Evolutionary conservation across 1,140 invertebrate genomes (phyloP).

Genomic region (Cecropterus lyciades): DNA sequence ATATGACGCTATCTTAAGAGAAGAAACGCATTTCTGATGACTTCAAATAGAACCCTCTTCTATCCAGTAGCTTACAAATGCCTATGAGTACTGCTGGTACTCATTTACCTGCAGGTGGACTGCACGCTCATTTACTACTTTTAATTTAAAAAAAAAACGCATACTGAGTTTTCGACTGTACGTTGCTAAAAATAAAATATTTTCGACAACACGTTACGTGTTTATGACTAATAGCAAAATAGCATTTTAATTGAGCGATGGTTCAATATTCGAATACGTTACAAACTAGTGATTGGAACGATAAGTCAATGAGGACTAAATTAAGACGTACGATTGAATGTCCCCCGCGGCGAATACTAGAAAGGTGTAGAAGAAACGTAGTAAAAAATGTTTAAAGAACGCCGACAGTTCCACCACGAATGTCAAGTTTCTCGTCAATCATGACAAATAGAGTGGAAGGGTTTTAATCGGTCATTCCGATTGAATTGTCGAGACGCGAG

Average conservation of each 20-base stretch:
- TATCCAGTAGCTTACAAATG: too few species aligned
- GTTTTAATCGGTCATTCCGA: slow-evolving; percentile 15
- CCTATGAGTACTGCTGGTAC: too few species aligned
- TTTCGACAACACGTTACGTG: too few species aligned
- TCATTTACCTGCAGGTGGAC: too few species aligned
- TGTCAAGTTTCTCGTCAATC: slow-evolving; percentile 45
- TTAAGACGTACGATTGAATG: slow-evolving; percentile 38
- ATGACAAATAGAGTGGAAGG: slow-evolving; percentile 52
- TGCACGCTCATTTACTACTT: too few species aligned
- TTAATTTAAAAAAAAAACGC: too few species aligned
- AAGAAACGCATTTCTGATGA: too few species aligned
- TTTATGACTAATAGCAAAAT: background rate
- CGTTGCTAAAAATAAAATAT: too few species aligned
- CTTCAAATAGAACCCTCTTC: too few species aligned
- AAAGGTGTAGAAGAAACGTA: slow-evolving; percentile 38
- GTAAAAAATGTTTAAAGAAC: slow-evolving; percentile 29
- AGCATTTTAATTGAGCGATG: background rate
- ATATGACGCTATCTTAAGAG: too few species aligned
- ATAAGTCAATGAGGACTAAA: slow-evolving; percentile 36
- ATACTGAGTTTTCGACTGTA: too few species aligned
- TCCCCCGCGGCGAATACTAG: slow-evolving; percentile 40
- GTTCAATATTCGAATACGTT: background rate
- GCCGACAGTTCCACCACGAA: slow-evolving; percentile 1
- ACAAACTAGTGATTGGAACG: slow-evolving; percentile 13
- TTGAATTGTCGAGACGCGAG: background rate